Conservation (phyloP, 2,113 vertebrate genomes). For the Etheostoma cragini region DNA sequence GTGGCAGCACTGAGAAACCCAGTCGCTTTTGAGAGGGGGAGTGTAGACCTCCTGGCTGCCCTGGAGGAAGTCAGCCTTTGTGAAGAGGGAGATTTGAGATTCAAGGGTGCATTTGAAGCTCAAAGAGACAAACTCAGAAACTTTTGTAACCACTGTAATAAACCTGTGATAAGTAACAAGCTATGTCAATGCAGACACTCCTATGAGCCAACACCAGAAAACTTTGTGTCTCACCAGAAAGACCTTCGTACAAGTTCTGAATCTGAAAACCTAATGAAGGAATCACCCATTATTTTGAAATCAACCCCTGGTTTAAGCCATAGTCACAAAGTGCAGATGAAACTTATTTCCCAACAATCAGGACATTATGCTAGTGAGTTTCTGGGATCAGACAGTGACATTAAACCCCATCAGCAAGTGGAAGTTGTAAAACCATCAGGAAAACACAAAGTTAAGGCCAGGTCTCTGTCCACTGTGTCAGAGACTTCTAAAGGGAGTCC, state of each 20-base stretch:
- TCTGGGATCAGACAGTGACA: background rate
- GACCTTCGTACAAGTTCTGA: constrained; percentile 27
- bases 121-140: constrained; percentile 48
- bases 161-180: constrained; percentile 37
- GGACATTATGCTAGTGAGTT: constrained; percentile 6
- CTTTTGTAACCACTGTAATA: constrained; percentile 60
- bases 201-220: constrained; percentile 33
- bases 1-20: constrained; percentile 85
- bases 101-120: constrained; percentile 34
- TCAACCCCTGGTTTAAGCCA: constrained; percentile 56
- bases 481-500: constrained; percentile 84
- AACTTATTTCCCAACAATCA: constrained; percentile 50
- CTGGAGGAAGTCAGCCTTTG: constrained; percentile 79
- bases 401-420: constrained; percentile 38
- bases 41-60: constrained; percentile 73
- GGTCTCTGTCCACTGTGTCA: constrained; percentile 80
- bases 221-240: constrained; percentile 27
- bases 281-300: constrained; percentile 55
- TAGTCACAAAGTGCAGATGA: constrained; percentile 58
- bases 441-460: constrained; percentile 77
- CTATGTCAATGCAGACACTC: constrained; percentile 38
- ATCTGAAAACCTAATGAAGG: constrained; percentile 56
- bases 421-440: constrained; percentile 65
- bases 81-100: constrained; percentile 39
- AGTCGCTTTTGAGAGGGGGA: constrained; percentile 77